Base-by-base conservation (phyloP, 2,888 invertebrate genomes). In the Torymus texanus region DNA sequence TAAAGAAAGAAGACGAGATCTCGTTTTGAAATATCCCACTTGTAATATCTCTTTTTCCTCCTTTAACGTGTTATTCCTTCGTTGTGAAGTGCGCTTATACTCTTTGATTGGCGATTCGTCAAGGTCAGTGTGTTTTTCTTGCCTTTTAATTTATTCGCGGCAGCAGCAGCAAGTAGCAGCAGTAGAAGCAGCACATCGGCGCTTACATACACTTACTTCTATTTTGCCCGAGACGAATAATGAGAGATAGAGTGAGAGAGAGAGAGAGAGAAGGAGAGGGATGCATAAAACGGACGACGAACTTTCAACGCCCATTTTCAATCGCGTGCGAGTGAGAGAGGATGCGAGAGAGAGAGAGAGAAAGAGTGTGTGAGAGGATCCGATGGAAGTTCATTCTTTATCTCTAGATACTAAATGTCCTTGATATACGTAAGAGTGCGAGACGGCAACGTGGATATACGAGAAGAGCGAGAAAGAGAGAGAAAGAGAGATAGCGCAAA, bases 351-450 rank as follows among this genome's bases (percentile, higher is more conserved):
- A 63, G 55, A 55, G 18, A 58, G 58, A 16, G 18, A n/a, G n/a
- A 59, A 18, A 59, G 4, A 12, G 21, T 21, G 59, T 12, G 21
- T 59, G 50, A 50, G 71, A 58, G 67, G 55, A 65, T 70, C 76
- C n/a, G 50, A 21, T 73, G 73, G 41, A 79, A 79, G 71, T 81
- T 51, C 79, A 81, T 79, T 81, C 81, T 79, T 81, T 77, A 81
- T 79, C 79, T 79, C 71, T 81, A 81, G 71, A 77, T 81, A 82
- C 67, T 82, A 80, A 82, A 82, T 82, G 80, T 82, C 75, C 82
- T 82, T 78, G 78, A 82, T 82, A 82, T 82, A 82, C 82, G 82
- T 82, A 82, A 82, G 82, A 78, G 71, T 80, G 78, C 63, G 41
- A 74, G 68, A 53, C 59, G 68, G 18, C 58, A 70, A 73, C 41